These are phyloP conservation scores for Ichneumoninae sp. DNA, from an alignment of 2,888 invertebrate species.

Conservation along the genomic window DNA sequence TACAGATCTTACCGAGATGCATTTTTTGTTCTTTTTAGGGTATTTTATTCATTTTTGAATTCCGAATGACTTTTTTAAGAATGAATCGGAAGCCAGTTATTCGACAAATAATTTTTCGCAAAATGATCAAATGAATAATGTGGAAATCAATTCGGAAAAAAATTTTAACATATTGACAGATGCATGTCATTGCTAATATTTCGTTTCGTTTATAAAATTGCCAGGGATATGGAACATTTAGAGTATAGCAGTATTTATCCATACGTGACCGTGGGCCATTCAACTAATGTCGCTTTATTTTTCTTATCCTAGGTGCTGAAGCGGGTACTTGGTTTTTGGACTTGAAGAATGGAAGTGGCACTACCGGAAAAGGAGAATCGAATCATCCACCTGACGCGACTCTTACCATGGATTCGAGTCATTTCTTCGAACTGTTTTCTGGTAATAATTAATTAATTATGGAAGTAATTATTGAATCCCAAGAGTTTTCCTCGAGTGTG, in stretches of 20 bases:
- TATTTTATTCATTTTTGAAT: too few relatives aligned
- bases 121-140: too few relatives aligned
- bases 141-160: too few relatives aligned
- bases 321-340: slow-evolving; percentile 93
- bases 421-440: slow-evolving; percentile 92
- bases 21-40: too few relatives aligned
- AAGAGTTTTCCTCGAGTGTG: background rate
- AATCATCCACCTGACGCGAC: slow-evolving; percentile 90
- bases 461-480: background rate
- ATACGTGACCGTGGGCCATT: background rate
- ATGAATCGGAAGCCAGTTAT: too few relatives aligned
- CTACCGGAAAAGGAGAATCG: slow-evolving; percentile 92
- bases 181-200: too few relatives aligned
- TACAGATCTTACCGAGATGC: too few relatives aligned
- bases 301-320: slow-evolving; percentile 86
- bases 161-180: too few relatives aligned
- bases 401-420: slow-evolving; percentile 92
- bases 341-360: slow-evolving; percentile 93
- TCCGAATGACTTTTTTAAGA: too few relatives aligned
- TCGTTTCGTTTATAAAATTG: too few relatives aligned
- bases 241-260: background rate
- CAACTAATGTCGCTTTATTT: background rate
- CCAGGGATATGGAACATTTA: too few relatives aligned
- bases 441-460: slow-evolving; percentile 83
- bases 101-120: too few relatives aligned